Evolutionary conservation across 1,140 invertebrate species (phyloP).

Genomic region (Neodiprion fabricii): DNA sequence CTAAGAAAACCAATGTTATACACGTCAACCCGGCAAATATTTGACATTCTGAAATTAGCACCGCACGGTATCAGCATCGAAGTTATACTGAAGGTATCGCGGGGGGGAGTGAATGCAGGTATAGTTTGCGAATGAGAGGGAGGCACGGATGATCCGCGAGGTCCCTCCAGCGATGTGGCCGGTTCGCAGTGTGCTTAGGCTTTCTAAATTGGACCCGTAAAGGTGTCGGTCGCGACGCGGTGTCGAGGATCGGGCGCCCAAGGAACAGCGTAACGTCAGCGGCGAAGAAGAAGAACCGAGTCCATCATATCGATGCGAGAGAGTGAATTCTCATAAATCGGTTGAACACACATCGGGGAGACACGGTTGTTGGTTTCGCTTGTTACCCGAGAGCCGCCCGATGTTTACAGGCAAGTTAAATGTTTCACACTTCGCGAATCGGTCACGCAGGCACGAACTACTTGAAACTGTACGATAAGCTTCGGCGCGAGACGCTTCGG

Average conservation of each 20-base stretch:
- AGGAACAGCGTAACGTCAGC: too few species aligned
- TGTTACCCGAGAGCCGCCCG: neutral
- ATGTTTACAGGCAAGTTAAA: neutral
- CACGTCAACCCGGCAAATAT: too few species aligned
- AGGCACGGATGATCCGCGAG: neutral
- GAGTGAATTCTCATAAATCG: neutral
- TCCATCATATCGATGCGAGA: too few species aligned
- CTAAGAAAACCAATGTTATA: too few species aligned
- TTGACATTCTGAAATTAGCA: neutral
- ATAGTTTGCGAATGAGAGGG: too few species aligned
- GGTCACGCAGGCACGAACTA: slow-evolving; percentile 3
- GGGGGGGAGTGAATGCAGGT: neutral
- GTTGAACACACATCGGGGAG: neutral
- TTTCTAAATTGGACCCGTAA: slow-evolving; percentile 1
- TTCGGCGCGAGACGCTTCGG: neutral
- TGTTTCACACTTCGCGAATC: neutral
- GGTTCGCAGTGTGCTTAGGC: neutral
- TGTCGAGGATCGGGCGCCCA: too few species aligned
- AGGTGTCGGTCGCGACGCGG: neutral
- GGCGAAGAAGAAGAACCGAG: too few species aligned
- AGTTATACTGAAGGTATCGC: neutral
- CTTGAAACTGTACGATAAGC: neutral
- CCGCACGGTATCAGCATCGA: neutral
- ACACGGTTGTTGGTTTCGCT: neutral
- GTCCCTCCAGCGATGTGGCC: neutral